phyloP scores from a whole-genome alignment of 2,797 vertebrate species.

The Heteromormyrus szaboi region DNA sequence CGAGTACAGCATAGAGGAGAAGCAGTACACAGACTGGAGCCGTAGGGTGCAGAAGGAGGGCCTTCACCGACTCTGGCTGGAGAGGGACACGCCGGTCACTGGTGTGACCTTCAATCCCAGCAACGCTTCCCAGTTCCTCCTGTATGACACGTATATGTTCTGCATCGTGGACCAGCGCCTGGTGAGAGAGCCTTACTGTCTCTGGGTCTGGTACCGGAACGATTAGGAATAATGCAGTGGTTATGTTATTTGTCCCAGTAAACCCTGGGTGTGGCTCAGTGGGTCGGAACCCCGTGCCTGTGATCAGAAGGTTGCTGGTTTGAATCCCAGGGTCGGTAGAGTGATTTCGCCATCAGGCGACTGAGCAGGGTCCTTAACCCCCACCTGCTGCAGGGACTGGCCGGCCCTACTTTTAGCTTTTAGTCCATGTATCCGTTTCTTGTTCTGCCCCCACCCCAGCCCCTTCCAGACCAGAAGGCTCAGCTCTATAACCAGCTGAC shows the following conservation, averaged over 20 bases:
- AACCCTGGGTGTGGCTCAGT: neutral
- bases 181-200: conserved; percentile 59
- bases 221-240: neutral
- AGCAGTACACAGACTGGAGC: conserved; percentile 84
- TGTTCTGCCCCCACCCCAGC: conserved; percentile 51
- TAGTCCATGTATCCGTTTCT: neutral
- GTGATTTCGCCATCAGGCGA: neutral
- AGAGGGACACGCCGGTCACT: conserved; percentile 78
- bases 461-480: conserved; percentile 65
- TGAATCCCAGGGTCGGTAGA: neutral
- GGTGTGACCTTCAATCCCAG: conserved; percentile 72
- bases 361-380: neutral
- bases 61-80: conserved; percentile 73
- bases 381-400: neutral
- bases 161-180: conserved; percentile 84
- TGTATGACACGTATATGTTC: conserved; percentile 84
- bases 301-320: neutral
- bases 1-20: conserved; percentile 75
- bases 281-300: neutral
- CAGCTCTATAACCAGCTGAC: conserved; percentile 71
- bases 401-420: neutral
- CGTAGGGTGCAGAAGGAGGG: conserved; percentile 70
- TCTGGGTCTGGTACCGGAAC: neutral
- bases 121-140: conserved; percentile 69
- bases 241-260: neutral